Percentiles rank a stretch among this genome's conserved stretches.
These are phyloP conservation scores for Cossypha dichroa DNA, from an alignment of 2,797 vertebrate genomes.

Conservation along the genomic window DNA sequence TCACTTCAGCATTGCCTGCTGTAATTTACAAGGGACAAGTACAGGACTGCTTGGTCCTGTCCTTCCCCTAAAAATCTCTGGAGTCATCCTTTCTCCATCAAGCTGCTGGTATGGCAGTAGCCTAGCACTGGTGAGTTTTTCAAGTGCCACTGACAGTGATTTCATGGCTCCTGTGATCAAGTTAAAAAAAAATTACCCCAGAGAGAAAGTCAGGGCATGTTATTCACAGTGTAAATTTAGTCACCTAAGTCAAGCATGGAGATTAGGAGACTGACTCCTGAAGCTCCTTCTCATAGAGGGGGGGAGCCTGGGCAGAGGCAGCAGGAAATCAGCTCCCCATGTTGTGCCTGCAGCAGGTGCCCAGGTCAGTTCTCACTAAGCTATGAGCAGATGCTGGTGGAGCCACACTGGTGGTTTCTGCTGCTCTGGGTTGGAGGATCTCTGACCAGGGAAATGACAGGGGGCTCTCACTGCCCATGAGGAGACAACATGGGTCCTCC, in stretches of 20 bases:
- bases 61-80: not conserved
- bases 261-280: not conserved
- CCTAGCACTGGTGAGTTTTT: not conserved
- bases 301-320: not conserved
- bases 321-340: not conserved
- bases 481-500: not conserved
- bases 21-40: not conserved
- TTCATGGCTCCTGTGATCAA: constrained; percentile 35
- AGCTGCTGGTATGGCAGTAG: not conserved
- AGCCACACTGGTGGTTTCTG: not conserved
- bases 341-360: not conserved
- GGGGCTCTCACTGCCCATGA: not conserved
- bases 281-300: not conserved
- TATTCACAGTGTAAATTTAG: not conserved
- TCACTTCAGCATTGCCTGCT: not conserved
- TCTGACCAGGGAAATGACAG: not conserved
- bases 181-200: constrained; percentile 33
- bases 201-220: not conserved
- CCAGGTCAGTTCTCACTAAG: not conserved
- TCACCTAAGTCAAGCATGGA: not conserved
- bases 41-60: not conserved
- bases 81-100: not conserved
- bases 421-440: not conserved
- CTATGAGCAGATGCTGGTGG: not conserved
- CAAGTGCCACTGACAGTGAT: not conserved